A percentile compares a stretch with the other conserved stretches of the same genome.
Conservation (phyloP, 2,888 invertebrate genomes). For the Drosophila multiciliata region DNA sequence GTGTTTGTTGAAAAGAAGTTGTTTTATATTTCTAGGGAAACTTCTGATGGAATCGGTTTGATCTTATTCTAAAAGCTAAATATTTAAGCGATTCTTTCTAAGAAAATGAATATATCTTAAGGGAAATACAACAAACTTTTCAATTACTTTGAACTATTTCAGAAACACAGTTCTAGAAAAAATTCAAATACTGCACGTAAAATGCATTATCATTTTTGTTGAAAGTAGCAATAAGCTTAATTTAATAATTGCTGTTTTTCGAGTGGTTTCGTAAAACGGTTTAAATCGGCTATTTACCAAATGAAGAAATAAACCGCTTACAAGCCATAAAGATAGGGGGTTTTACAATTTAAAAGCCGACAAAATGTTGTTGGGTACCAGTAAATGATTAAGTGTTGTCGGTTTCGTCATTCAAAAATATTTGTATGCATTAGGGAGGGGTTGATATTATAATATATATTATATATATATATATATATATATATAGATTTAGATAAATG, state of each 20-base stretch:
- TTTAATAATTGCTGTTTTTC: slow-evolving; percentile 3
- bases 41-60: not conserved
- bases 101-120: too few relatives aligned
- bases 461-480: too few relatives aligned
- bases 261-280: not conserved
- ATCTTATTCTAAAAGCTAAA: not conserved
- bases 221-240: not conserved
- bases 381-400: not conserved
- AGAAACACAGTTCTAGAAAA: not conserved
- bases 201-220: not conserved
- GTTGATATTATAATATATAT: too few relatives aligned
- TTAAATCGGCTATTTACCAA: not conserved
- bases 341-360: not conserved
- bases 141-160: not conserved
- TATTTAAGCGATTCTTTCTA: not conserved
- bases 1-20: not conserved
- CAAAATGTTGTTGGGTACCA: not conserved
- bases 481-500: too few relatives aligned
- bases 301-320: not conserved
- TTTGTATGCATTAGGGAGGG: not conserved
- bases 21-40: not conserved
- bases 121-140: not conserved
- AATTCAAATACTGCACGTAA: not conserved
- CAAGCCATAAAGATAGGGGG: slow-evolving; percentile 5
- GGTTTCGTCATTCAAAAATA: not conserved